Conservation (phyloP, 2,797 vertebrate genomes). For the Merluccius polli region DNA sequence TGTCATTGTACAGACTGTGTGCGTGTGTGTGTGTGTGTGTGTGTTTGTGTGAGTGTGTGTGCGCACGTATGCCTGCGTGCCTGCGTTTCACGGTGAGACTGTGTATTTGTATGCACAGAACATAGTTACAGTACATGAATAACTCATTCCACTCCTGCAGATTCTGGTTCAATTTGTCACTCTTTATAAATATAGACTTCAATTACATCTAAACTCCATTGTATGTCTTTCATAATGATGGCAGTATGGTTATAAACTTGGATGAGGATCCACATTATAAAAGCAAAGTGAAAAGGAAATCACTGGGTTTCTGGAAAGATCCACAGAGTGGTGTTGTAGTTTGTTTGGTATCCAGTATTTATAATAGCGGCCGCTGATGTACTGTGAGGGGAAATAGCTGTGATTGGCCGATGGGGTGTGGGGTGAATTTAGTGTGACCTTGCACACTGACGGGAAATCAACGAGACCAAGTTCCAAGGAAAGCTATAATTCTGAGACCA, state of each 20-base stretch:
- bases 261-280: slow-evolving; percentile 20
- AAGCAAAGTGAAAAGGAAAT: slow-evolving; percentile 14
- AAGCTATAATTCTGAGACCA: slow-evolving; percentile 64
- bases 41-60: slow-evolving; percentile 7
- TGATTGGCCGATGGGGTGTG: slow-evolving; percentile 60
- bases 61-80: not conserved
- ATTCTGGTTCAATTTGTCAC: not conserved
- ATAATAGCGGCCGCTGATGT: slow-evolving; percentile 39
- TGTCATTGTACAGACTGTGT: not conserved
- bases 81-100: slow-evolving; percentile 43
- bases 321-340: slow-evolving; percentile 39
- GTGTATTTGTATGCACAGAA: slow-evolving; percentile 40
- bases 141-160: not conserved
- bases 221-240: not conserved
- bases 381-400: slow-evolving; percentile 49
- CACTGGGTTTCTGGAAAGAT: slow-evolving; percentile 12
- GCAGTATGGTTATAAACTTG: slow-evolving; percentile 14
- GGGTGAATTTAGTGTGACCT: slow-evolving; percentile 63
- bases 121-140: not conserved
- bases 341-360: slow-evolving; percentile 29
- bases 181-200: not conserved
- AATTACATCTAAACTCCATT: not conserved
- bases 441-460: slow-evolving; percentile 64
- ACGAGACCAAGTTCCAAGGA: slow-evolving; percentile 59
- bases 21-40: not conserved